Percentiles rank a stretch among this genome's conserved stretches.
Evolutionary conservation across 2,113 vertebrate species (phyloP).

Genomic region (Podarcis raffonei): DNA sequence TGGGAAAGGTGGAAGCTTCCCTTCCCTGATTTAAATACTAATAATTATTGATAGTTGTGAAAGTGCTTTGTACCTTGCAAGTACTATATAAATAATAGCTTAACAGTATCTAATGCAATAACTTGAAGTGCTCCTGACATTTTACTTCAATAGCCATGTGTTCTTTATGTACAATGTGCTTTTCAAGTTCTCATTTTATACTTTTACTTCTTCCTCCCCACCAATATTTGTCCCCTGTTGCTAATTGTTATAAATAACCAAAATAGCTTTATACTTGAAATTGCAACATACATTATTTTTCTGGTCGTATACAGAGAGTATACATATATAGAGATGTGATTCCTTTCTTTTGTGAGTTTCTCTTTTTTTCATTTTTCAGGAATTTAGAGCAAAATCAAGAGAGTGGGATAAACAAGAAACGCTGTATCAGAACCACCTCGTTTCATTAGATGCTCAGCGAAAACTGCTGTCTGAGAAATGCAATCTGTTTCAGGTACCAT

Average conservation of each 20-base stretch:
- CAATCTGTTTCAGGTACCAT: slow-evolving; percentile 76
- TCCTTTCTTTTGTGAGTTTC: slow-evolving; percentile 26
- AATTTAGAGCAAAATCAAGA: slow-evolving; percentile 74
- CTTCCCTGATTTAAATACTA: neutral
- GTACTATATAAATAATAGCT: neutral
- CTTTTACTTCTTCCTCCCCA: neutral
- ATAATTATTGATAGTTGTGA: neutral
- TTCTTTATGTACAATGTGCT: neutral
- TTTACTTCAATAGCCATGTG: neutral
- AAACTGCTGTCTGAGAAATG: slow-evolving; percentile 71
- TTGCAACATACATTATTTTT: neutral
- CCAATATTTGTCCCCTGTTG: neutral
- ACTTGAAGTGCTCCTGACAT: neutral
- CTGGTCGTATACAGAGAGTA: slow-evolving; percentile 19
- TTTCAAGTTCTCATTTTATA: neutral
- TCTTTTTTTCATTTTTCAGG: slow-evolving; percentile 56
- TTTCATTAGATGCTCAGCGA: slow-evolving; percentile 69
- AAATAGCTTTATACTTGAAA: neutral
- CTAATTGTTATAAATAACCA: slow-evolving; percentile 10
- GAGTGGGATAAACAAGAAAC: slow-evolving; percentile 75
- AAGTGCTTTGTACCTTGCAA: neutral
- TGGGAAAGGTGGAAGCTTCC: no score
- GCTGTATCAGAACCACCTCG: slow-evolving; percentile 67
- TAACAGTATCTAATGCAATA: neutral
- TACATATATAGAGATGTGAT: slow-evolving; percentile 20